Percentiles rank a stretch among this genome's conserved stretches.
phyloP scores from a whole-genome alignment of 2,797 vertebrate genomes.

The Gallirallus australis region DNA sequence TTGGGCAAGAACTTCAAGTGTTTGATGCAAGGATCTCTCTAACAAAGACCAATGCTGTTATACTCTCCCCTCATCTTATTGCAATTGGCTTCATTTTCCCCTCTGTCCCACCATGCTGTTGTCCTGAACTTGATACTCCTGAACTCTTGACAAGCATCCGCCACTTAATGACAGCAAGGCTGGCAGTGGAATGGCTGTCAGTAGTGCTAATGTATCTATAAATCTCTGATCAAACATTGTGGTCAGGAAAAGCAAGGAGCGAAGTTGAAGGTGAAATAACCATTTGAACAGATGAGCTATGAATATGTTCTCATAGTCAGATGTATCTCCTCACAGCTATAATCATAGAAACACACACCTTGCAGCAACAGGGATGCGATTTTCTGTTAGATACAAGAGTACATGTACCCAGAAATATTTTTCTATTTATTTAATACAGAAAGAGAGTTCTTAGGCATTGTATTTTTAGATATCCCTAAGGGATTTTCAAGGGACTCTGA shows the following conservation, averaged over 20 bases:
- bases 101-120: slow-evolving; percentile 39
- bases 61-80: neutral
- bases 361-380: neutral
- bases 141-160: slow-evolving; percentile 39
- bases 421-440: neutral
- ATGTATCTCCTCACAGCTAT: neutral
- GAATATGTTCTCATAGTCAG: slow-evolving; percentile 2
- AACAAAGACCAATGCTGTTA: neutral
- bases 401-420: neutral
- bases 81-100: slow-evolving; percentile 5
- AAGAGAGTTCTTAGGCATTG: neutral
- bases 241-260: slow-evolving; percentile 24
- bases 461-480: slow-evolving; percentile 7
- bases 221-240: slow-evolving; percentile 57
- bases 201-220: slow-evolving; percentile 62
- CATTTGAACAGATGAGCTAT: slow-evolving; percentile 24
- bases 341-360: neutral
- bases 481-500: neutral
- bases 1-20: neutral
- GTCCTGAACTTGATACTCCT: neutral
- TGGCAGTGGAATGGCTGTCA: slow-evolving; percentile 27
- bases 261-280: slow-evolving; percentile 53
- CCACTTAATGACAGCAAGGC: slow-evolving; percentile 53
- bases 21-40: neutral
- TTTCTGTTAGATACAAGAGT: neutral